Conservation (phyloP, 2,797 vertebrate genomes). For the Trachurus trachurus region DNA sequence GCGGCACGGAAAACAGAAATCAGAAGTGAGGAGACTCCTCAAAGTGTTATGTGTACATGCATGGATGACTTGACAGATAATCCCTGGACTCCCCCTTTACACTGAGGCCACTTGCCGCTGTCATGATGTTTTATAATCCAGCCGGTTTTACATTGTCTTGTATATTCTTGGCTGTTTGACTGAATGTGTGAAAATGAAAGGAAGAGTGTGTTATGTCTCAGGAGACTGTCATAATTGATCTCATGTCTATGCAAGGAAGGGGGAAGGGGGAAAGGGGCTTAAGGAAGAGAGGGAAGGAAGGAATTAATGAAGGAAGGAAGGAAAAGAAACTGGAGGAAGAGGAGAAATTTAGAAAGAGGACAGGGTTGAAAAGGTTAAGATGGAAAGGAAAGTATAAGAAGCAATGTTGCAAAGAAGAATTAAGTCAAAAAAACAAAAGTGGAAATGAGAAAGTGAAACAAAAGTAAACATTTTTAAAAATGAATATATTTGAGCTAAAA, state of each 20-base stretch:
- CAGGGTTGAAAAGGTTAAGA: not conserved
- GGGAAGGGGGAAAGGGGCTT: too few species aligned
- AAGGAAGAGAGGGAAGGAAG: not conserved
- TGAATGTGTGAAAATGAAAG: not conserved
- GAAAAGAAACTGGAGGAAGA: too few species aligned
- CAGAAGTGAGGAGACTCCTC: constrained; percentile 41
- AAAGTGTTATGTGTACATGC: constrained; percentile 4
- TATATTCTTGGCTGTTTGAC: not conserved
- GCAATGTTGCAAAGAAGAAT: too few species aligned
- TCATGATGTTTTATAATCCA: not conserved
- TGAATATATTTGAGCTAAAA: not conserved
- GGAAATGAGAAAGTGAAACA: not conserved
- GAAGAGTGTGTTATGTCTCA: not conserved
- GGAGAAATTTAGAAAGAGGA: not conserved
- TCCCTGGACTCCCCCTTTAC: constrained; percentile 29
- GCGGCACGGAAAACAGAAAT: constrained; percentile 49
- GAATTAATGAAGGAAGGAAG: too few species aligned
- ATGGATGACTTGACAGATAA: constrained; percentile 37
- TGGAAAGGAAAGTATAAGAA: too few species aligned
- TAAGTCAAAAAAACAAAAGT: too few species aligned
- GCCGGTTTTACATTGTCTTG: constrained; percentile 1
- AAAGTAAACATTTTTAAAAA: not conserved
- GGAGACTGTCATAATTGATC: not conserved
- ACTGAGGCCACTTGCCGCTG: constrained; percentile 1
- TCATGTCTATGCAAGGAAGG: not conserved